These are phyloP conservation scores for Mimas tiliae DNA, from an alignment of 2,888 invertebrate genomes.

Conservation along the genomic window DNA sequence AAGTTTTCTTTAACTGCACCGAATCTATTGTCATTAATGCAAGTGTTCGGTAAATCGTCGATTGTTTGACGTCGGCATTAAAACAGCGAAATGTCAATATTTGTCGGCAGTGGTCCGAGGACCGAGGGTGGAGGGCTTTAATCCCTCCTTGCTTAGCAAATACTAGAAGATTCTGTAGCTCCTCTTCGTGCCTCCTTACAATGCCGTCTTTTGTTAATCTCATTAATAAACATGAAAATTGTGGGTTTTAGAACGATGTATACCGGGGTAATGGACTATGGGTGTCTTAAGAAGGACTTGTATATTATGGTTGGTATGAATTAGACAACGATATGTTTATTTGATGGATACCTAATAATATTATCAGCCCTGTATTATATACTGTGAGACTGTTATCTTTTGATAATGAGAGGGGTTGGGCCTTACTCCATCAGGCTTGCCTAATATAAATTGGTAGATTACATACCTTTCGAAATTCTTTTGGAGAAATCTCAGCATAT, in stretches of 20 bases:
- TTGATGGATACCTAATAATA: background rate
- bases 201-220: slow-evolving; percentile 59
- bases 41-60: slow-evolving; percentile 67
- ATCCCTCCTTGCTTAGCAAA: slow-evolving; percentile 71
- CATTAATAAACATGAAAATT: slow-evolving; percentile 62
- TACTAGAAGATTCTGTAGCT: slow-evolving; percentile 64
- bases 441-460: too few relatives aligned
- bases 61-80: slow-evolving; percentile 84
- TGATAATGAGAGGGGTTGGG: too few relatives aligned
- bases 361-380: too few relatives aligned
- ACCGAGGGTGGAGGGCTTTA: slow-evolving; percentile 65
- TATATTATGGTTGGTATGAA: background rate
- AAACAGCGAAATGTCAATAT: slow-evolving; percentile 83
- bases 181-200: slow-evolving; percentile 44
- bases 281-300: background rate
- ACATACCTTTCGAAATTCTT: too few relatives aligned
- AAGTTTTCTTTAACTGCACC: background rate
- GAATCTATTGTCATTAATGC: slow-evolving; percentile 39
- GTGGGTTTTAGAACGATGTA: slow-evolving; percentile 40
- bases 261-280: slow-evolving; percentile 12
- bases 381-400: too few relatives aligned
- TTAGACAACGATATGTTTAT: background rate
- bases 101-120: slow-evolving; percentile 64
- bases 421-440: too few relatives aligned
- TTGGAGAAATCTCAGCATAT: too few relatives aligned